Evolutionary conservation across 2,113 vertebrate species (phyloP).

Genomic region (Atractosteus spatula): DNA sequence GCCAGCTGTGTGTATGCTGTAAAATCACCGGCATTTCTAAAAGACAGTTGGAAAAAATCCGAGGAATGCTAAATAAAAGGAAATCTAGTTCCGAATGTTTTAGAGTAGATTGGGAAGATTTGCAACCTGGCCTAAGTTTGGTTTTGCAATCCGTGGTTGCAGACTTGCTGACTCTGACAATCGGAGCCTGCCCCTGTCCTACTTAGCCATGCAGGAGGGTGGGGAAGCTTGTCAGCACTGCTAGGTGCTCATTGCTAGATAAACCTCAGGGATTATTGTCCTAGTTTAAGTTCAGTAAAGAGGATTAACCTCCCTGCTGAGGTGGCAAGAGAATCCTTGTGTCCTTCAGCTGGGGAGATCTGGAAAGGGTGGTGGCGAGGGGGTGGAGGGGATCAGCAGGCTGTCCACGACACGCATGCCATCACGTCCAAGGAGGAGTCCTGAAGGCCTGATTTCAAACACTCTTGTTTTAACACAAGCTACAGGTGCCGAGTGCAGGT

Average conservation of each 20-base stretch:
- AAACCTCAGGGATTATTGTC: constrained; percentile 78
- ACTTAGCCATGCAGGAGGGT: constrained; percentile 64
- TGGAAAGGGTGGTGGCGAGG: too few species aligned
- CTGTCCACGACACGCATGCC: too few species aligned
- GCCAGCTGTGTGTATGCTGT: too few species aligned
- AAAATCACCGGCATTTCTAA: too few species aligned
- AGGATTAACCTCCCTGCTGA: constrained; percentile 75
- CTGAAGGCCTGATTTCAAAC: background rate
- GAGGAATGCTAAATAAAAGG: too few species aligned
- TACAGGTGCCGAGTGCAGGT: too few species aligned
- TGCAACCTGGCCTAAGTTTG: constrained; percentile 52
- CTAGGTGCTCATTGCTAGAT: constrained; percentile 73
- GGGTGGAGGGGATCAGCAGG: too few species aligned
- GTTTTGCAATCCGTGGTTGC: constrained; percentile 55
- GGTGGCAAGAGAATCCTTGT: constrained; percentile 69
- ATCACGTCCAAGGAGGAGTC: background rate
- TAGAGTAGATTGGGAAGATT: background rate
- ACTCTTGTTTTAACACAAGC: too few species aligned
- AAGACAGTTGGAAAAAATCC: too few species aligned
- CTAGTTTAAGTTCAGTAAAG: constrained; percentile 79
- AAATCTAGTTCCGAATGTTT: too few species aligned
- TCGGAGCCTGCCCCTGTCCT: constrained; percentile 65
- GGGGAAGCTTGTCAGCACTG: constrained; percentile 67
- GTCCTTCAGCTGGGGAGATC: constrained; percentile 62
- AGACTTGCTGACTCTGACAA: constrained; percentile 71